Evolutionary conservation across 2,888 invertebrate genomes (phyloP).

Genomic region (Apamea sordens): DNA sequence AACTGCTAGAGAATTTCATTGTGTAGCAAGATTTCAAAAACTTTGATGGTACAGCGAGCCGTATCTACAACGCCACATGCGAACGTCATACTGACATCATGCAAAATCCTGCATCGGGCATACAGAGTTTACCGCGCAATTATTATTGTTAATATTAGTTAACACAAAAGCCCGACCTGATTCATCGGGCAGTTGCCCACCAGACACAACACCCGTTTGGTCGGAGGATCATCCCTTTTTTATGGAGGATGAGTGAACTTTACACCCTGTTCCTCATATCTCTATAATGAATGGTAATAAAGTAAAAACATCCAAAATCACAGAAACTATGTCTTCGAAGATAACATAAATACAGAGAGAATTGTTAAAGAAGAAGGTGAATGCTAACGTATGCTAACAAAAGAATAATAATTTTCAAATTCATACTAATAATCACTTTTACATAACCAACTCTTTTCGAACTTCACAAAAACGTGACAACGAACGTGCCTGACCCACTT

Average conservation of each 20-base stretch:
- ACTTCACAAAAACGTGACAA: neutral
- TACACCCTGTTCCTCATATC: too few relatives aligned
- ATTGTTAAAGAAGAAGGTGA: neutral
- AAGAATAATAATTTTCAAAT: neutral
- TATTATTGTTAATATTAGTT: too few relatives aligned
- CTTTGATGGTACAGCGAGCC: neutral
- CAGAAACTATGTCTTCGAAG: neutral
- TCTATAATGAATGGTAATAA: neutral
- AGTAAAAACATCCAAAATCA: neutral
- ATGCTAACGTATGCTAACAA: neutral
- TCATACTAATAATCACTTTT: neutral
- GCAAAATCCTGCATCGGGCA: too few relatives aligned
- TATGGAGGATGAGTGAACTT: too few relatives aligned
- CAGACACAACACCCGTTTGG: too few relatives aligned
- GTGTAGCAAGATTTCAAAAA: neutral
- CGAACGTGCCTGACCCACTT: conserved; percentile 29
- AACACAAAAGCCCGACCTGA: too few relatives aligned
- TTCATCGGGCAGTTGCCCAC: too few relatives aligned
- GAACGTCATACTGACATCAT: too few relatives aligned
- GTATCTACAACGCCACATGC: too few relatives aligned
- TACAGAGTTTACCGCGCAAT: too few relatives aligned
- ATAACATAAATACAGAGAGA: neutral
- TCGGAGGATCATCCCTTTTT: too few relatives aligned
- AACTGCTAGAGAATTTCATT: neutral
- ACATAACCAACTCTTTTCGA: neutral